Evolutionary conservation across 2,888 invertebrate species (phyloP).

Genomic region (Leucania comma): DNA sequence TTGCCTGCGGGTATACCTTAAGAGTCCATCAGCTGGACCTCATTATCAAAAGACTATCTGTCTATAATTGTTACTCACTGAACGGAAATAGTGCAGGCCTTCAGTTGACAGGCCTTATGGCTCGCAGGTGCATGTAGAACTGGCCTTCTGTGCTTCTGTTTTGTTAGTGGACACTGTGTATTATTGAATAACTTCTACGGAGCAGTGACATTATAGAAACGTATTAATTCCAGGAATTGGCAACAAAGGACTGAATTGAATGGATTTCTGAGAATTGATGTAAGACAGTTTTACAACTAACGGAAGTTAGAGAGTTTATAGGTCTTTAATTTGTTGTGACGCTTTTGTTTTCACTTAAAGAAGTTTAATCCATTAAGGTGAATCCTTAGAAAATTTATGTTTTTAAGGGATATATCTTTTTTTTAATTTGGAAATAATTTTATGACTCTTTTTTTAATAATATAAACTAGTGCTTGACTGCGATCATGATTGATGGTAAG

Average conservation of each 20-base stretch:
- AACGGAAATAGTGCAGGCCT: no score
- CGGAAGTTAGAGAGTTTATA: constrained; percentile 7
- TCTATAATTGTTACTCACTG: no score
- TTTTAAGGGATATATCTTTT: background rate
- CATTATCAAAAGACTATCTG: no score
- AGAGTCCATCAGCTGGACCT: no score
- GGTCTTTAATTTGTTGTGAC: constrained; percentile 1
- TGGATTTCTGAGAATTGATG: constrained; percentile 27
- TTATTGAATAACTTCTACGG: constrained; percentile 62
- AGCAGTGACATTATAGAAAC: constrained; percentile 49
- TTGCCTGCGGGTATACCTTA: no score
- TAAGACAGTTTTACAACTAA: constrained; percentile 15
- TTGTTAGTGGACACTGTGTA: constrained; percentile 29
- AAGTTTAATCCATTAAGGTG: background rate
- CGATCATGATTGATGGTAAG: no score
- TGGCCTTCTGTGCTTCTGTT: constrained; percentile 16
- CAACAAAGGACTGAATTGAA: constrained; percentile 27
- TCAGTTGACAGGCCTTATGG: no score
- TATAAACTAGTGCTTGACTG: no score
- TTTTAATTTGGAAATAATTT: no score
- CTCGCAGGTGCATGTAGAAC: no score
- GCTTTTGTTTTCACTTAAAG: constrained; percentile 16
- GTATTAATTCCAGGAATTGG: constrained; percentile 53
- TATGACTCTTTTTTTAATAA: no score
- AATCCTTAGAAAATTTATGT: background rate